Conservation (phyloP, 2,797 vertebrate species). For the Miichthys miiuy region DNA sequence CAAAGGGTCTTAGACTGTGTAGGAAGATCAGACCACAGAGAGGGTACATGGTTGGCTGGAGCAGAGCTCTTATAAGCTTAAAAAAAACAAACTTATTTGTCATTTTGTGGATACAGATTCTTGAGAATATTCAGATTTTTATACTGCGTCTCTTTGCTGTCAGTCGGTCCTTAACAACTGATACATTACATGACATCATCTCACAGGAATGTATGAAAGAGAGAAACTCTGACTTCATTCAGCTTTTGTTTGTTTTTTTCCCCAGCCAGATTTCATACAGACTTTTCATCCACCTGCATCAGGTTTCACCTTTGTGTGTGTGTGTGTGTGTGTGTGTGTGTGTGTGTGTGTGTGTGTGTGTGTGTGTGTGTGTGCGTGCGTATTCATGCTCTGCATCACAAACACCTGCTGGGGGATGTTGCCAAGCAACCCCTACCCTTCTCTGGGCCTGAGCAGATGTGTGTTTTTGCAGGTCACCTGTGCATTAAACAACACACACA, state of each 20-base stretch:
- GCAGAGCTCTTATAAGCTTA: neutral
- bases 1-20: neutral
- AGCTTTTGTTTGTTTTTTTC: neutral
- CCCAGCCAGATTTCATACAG: neutral
- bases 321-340: constrained; percentile 16
- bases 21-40: constrained; percentile 5
- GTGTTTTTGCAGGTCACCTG: constrained; percentile 54
- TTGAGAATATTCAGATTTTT: too few species aligned
- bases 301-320: constrained; percentile 37
- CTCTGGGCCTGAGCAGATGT: constrained; percentile 51
- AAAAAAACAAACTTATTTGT: neutral
- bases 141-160: neutral
- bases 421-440: constrained; percentile 71
- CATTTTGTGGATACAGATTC: neutral
- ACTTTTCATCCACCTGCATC: constrained; percentile 23
- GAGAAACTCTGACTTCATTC: neutral
- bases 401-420: constrained; percentile 66
- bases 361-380: constrained; percentile 8
- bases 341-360: constrained; percentile 17
- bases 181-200: constrained; percentile 5
- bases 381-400: constrained; percentile 48
- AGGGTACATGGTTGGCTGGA: neutral
- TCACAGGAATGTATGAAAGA: constrained; percentile 17
- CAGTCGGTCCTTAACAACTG: constrained; percentile 13
- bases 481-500: constrained; percentile 12